Evolutionary conservation across 1,140 invertebrate species (phyloP), one percentile per base, ranked within the genome.

Genomic region (Drosophila mojavensis): DNA sequence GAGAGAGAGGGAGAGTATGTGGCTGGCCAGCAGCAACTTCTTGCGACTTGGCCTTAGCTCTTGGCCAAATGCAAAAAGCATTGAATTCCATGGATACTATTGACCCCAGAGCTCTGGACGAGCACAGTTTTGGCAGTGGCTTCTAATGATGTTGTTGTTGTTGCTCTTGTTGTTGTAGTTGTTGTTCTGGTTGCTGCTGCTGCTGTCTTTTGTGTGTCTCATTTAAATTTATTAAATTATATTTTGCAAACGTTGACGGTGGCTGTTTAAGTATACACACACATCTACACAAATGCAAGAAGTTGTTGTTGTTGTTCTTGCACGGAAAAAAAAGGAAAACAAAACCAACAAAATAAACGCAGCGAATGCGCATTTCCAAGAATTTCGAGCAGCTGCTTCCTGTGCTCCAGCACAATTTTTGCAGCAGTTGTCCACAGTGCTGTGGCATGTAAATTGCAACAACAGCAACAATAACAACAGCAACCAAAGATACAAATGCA

Each of bases 1-100:
- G 24, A 1, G 41, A 33, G 39, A 9, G 54, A 58, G 33, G 9
- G n/a, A 20, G 43, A 62, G 41, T 30, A 24, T 10, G 53, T 24
- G 24, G 30, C 55, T 54, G 48, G 43, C 13, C 58, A 48, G 10
- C 71, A 62, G 36, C 63, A 62, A 53, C 74, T 60, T 65, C 73
- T 66, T 82, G 79, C 56, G 24, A 43, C 64, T 84, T 77, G 77
- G 66, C 76, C 65, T 80, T 69, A 65, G 62, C 72, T 64, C 64
- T 73, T 81, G 63, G 78, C 61, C 62, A 78, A 79, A 79, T 77
- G 78, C 74, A 77, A 79, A 74, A 74, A 66, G 68, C 83, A 90
- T 90, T 90, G 85, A 90, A 90, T 90, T 90, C 85, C 86, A 75
- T 64, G 76, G 81, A 81, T 90, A 82, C 79, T 90, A 86, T 90